phyloP scores from a whole-genome alignment of 2,113 vertebrate species.

The Lophotis ruficrista region DNA sequence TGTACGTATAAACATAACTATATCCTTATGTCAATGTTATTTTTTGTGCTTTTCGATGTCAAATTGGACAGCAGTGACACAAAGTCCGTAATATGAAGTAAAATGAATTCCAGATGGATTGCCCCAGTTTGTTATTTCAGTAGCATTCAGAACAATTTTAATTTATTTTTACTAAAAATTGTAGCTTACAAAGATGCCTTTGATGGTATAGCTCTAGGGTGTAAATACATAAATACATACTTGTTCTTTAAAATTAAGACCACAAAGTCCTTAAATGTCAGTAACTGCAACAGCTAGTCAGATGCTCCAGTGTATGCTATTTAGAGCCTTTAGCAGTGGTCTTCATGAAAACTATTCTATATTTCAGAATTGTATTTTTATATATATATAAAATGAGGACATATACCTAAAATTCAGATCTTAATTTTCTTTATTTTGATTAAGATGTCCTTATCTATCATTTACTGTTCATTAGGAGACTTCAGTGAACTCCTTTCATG shows the following conservation, averaged over 20 bases:
- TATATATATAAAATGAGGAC: not conserved
- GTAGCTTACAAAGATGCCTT: constrained; percentile 47
- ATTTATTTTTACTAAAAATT: constrained; percentile 71
- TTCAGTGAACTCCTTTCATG: not conserved
- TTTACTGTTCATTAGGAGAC: not conserved
- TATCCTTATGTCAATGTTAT: constrained; percentile 70
- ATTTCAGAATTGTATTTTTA: not conserved
- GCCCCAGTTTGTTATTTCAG: constrained; percentile 57
- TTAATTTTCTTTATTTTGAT: not conserved
- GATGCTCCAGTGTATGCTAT: not conserved
- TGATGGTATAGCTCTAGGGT: constrained; percentile 39
- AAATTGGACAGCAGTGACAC: constrained; percentile 69
- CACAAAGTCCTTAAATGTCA: not conserved
- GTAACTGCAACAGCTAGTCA: not conserved
- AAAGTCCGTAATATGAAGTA: constrained; percentile 43
- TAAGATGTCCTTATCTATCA: not conserved
- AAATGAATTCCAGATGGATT: constrained; percentile 73
- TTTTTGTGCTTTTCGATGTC: constrained; percentile 63
- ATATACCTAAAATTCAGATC: not conserved
- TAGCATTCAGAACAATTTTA: constrained; percentile 56
- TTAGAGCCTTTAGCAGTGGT: not conserved
- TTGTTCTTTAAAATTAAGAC: not conserved
- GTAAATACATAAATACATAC: constrained; percentile 31
- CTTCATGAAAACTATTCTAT: not conserved
- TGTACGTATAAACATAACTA: constrained; percentile 59